Conservation (phyloP, 2,797 vertebrate genomes). For the Molossus molossus region DNA sequence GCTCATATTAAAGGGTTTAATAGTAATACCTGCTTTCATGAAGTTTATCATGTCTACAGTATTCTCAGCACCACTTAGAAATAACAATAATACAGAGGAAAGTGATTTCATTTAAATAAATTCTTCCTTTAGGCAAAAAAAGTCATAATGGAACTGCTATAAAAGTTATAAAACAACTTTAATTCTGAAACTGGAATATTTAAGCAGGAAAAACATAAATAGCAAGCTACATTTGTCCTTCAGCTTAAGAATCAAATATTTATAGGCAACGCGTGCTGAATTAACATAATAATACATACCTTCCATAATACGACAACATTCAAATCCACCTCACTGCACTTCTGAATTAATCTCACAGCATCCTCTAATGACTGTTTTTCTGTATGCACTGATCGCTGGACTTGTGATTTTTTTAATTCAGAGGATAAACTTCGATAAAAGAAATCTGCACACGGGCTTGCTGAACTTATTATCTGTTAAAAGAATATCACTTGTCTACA, state of each 20-base stretch:
- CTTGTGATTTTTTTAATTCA: conserved; percentile 88
- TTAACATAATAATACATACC: conserved; percentile 89
- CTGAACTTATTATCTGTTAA: conserved; percentile 96
- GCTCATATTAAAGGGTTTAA: not conserved
- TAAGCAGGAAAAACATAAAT: not conserved
- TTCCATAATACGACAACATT: conserved; percentile 97
- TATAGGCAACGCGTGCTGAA: not conserved
- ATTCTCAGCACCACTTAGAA: conserved; percentile 2
- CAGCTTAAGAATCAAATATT: conserved; percentile 34
- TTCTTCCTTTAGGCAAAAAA: conserved; percentile 24
- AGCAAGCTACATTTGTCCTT: conserved; percentile 27
- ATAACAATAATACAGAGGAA: not conserved
- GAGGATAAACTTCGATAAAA: conserved; percentile 94
- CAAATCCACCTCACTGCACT: conserved; percentile 95
- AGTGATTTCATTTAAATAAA: conserved; percentile 38
- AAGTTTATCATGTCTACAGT: conserved; percentile 12
- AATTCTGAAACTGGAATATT: conserved; percentile 36
- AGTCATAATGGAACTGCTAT: conserved; percentile 1
- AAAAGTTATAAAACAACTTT: conserved; percentile 45
- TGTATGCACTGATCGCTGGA: conserved; percentile 81
- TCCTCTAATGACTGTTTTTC: conserved; percentile 86
- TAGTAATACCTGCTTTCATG: not conserved
- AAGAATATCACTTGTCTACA: conserved; percentile 58
- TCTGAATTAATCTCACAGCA: conserved; percentile 90
- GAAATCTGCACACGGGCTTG: conserved; percentile 98